Conservation (phyloP, 1,140 invertebrate species). For the Xylocopa sonorina region DNA sequence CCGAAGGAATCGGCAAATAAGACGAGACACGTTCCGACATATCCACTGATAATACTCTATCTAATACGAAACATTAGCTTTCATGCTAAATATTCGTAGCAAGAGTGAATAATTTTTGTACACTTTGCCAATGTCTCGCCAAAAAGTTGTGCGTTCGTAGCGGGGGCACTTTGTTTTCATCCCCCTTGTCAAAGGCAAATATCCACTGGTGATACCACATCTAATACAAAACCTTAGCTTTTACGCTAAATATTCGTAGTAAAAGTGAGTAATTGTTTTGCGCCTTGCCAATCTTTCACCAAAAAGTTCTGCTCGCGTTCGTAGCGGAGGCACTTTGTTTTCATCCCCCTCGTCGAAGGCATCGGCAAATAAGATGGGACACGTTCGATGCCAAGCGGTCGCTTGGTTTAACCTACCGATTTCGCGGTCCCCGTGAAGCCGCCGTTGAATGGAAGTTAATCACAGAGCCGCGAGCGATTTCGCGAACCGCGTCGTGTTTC, state of each 20-base stretch:
- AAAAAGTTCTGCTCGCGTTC: background rate
- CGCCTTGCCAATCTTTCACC: background rate
- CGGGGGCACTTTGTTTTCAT: background rate
- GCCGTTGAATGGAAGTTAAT: constrained; percentile 76
- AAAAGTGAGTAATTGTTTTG: too few species aligned
- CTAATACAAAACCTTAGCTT: too few species aligned
- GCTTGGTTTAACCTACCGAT: constrained; percentile 69
- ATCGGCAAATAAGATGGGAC: constrained; percentile 65
- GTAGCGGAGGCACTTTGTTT: too few species aligned
- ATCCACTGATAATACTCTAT: too few species aligned
- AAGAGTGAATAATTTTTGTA: too few species aligned
- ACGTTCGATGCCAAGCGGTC: constrained; percentile 42
- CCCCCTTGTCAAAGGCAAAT: too few species aligned
- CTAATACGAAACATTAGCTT: too few species aligned
- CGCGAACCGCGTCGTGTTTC: constrained; percentile 60
- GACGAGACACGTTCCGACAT: constrained; percentile 57
- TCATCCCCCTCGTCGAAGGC: background rate
- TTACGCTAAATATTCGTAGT: too few species aligned
- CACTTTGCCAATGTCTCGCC: background rate
- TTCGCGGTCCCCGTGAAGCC: constrained; percentile 64
- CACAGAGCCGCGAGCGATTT: constrained; percentile 66
- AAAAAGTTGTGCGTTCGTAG: background rate
- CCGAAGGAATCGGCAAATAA: constrained; percentile 55
- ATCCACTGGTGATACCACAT: too few species aligned
- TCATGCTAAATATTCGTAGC: too few species aligned